These are phyloP conservation scores for Drosophila varians DNA, from an alignment of 1,140 invertebrate genomes.

Conservation along the genomic window DNA sequence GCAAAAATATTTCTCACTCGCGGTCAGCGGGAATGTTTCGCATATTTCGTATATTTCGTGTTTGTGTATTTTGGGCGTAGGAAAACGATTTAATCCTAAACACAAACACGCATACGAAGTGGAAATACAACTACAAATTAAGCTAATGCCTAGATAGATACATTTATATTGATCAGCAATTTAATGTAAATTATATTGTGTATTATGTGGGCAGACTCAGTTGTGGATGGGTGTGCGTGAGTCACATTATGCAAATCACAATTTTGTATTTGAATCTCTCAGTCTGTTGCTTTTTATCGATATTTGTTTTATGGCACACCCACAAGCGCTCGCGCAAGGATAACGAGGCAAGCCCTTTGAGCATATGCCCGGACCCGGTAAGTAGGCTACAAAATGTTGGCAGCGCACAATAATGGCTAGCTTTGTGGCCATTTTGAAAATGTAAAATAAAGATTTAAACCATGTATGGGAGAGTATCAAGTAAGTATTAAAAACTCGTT, in stretches of 20 bases:
- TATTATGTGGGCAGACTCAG: conserved; percentile 42
- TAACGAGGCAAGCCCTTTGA: conserved; percentile 25
- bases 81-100: conserved; percentile 61
- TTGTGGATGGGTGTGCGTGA: conserved; percentile 22
- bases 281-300: conserved; percentile 77
- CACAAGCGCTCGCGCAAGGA: conserved; percentile 10
- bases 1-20: conserved; percentile 68
- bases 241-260: conserved; percentile 73
- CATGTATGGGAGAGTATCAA: neutral
- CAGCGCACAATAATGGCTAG: conserved; percentile 37
- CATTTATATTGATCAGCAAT: conserved; percentile 81
- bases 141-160: conserved; percentile 76
- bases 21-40: conserved; percentile 39
- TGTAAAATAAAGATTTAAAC: conserved; percentile 41
- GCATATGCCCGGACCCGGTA: conserved; percentile 28
- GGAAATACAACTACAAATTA: conserved; percentile 65
- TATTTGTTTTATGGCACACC: conserved; percentile 68
- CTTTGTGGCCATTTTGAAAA: conserved; percentile 39
- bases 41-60: conserved; percentile 15
- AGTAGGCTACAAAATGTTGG: conserved; percentile 32
- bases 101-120: conserved; percentile 2
- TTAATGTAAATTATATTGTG: conserved; percentile 81
- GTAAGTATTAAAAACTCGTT: conserved; percentile 19
- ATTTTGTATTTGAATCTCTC: conserved; percentile 52
- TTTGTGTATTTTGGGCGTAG: conserved; percentile 13